Base-by-base conservation (phyloP, 2,797 vertebrate species). In the Momotus momota region DNA sequence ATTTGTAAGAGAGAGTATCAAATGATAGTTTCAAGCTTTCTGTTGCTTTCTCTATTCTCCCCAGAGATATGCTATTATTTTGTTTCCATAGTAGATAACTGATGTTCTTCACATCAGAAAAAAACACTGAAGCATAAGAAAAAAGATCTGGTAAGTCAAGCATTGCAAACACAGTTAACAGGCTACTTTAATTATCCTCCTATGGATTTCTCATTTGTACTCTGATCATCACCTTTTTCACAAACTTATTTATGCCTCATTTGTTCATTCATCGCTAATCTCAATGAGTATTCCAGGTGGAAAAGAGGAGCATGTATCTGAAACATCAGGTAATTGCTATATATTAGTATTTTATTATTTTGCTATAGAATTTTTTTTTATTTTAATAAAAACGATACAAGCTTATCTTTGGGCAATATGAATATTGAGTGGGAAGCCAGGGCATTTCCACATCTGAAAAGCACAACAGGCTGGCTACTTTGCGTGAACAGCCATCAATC, bases 221-320 rank as follows among this genome's bases (percentile, higher is more conserved):
- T 93, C 91, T 72, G 79, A 95, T 93, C 89, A 86, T 88, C 85
- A 60, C 74, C 91, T 21, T 94, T 87, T 94, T 94, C 91, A 88
- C 69, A 88, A 95, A 93, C 65, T 81, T 91, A 94, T 96, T 96
- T 94, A 95, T 66, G 66, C 58, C 58, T 96, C 90, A 93, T 95
- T 95, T 94, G 91, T 91, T 95, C 88, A 81, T 86, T 93, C 82
- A 91, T 35, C 70, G 61, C 46, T 93, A 78, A 61, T 88, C 67
- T 92, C 80, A 72, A 49, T 40, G 69, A 86, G 65, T 86, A 95
- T 84, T 91, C 90, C 77, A 88, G 85, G 82, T 95, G 88, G 90
- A 97, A 86, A 72, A 93, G 49, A 86, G 10, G 14, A 81, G 19
- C 31, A n/a, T 88, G 65, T 54, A 93, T 78, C 41, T 46, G 25